These are phyloP conservation scores for Pentalonia nigronervosa DNA, from an alignment of 1,140 invertebrate genomes.

Conservation along the genomic window DNA sequence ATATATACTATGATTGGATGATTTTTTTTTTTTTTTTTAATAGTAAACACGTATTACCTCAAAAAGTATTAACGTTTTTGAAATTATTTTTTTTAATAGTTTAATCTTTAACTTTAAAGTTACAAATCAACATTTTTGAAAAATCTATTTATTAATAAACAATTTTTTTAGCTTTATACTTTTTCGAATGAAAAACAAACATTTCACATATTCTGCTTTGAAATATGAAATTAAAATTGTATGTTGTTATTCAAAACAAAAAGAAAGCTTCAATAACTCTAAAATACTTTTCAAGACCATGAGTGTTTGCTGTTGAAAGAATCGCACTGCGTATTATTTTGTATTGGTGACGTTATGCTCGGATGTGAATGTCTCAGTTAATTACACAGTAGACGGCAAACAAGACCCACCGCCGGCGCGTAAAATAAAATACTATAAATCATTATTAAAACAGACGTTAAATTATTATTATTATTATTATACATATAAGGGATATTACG, in stretches of 20 bases:
- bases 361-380: neutral
- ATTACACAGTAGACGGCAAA: neutral
- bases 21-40: neutral
- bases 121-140: neutral
- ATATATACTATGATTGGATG: too few relatives aligned
- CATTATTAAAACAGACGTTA: slow-evolving; percentile 1
- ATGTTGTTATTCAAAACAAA: neutral
- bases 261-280: neutral
- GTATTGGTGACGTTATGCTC: neutral
- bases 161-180: too few relatives aligned
- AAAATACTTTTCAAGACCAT: neutral
- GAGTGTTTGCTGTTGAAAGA: neutral
- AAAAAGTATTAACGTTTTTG: neutral
- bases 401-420: neutral
- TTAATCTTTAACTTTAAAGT: too few relatives aligned
- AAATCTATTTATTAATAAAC: too few relatives aligned
- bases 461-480: neutral
- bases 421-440: neutral
- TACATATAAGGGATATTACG: neutral
- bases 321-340: neutral
- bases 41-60: neutral
- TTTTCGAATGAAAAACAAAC: neutral
- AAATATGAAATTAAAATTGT: neutral
- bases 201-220: neutral
- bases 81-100: neutral